Conservation (phyloP, 2,113 vertebrate genomes). For the Thamnophis sirtalis region DNA sequence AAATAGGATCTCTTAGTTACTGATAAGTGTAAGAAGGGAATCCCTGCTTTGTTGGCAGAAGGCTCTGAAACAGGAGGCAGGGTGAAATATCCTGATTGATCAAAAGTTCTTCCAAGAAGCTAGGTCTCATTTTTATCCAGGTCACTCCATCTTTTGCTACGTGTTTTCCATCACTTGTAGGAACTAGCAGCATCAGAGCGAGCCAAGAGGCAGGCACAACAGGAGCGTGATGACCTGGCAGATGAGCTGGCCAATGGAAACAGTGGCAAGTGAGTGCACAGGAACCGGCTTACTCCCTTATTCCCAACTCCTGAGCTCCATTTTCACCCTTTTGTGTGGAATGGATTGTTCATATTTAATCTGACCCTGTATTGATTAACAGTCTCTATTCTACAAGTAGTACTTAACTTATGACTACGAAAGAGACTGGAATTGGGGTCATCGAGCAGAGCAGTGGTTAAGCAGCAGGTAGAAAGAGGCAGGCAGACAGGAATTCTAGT, state of each 20-base stretch:
- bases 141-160: not conserved
- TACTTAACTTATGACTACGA: not conserved
- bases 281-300: not conserved
- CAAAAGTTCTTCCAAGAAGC: not conserved
- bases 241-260: conserved; percentile 82
- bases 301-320: not conserved
- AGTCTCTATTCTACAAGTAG: not conserved
- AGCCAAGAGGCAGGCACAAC: conserved; percentile 81
- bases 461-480: not conserved
- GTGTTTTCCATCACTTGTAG: conserved; percentile 43
- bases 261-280: conserved; percentile 78
- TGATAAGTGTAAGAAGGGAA: not conserved
- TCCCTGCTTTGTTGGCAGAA: not conserved
- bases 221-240: conserved; percentile 82
- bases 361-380: not conserved
- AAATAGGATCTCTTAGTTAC: not conserved
- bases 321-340: not conserved
- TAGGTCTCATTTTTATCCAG: not conserved
- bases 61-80: not conserved
- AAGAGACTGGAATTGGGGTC: not conserved
- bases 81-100: not conserved
- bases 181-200: conserved; percentile 81
- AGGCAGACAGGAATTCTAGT: not conserved
- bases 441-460: not conserved
- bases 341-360: not conserved